A percentile compares a stretch with the other conserved stretches of the same genome.
phyloP scores from a whole-genome alignment of 2,113 vertebrate species.

The Lepus europaeus region DNA sequence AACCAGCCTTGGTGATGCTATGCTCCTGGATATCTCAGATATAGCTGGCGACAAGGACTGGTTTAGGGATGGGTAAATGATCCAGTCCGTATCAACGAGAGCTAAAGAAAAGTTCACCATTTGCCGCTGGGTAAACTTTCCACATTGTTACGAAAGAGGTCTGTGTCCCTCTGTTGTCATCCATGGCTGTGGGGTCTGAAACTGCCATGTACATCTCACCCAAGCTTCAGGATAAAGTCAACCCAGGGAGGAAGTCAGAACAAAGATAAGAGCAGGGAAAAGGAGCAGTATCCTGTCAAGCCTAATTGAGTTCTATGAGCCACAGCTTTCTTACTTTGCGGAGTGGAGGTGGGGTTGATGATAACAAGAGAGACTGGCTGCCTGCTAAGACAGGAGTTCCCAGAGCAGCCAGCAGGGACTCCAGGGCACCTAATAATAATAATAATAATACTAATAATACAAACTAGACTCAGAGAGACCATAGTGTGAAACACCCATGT shows the following conservation, averaged over 20 bases:
- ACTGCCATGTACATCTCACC: not conserved
- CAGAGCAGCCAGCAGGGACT: not conserved
- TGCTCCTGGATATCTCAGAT: not conserved
- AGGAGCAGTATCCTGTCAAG: not conserved
- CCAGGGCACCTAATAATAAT: not conserved
- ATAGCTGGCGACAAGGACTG: not conserved
- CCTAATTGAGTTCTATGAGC: constrained; percentile 20
- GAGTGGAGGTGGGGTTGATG: not conserved
- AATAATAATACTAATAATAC: no score
- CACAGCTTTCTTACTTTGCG: constrained; percentile 19
- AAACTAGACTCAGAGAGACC: not conserved
- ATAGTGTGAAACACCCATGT: not conserved
- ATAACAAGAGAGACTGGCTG: not conserved
- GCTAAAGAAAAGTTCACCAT: not conserved
- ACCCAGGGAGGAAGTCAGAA: not conserved
- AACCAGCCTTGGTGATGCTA: not conserved
- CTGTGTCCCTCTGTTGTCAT: not conserved
- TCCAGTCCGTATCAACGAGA: not conserved
- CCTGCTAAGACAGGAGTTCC: not conserved
- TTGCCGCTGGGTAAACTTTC: constrained; percentile 10
- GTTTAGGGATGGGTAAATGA: not conserved
- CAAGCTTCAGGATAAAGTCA: constrained; percentile 14
- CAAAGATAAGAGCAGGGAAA: not conserved
- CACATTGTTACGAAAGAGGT: not conserved
- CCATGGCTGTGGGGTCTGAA: not conserved